A percentile compares a stretch with the other conserved stretches of the same genome.
Conservation (phyloP, 2,113 vertebrate species). For the Todiramphus chloris region DNA sequence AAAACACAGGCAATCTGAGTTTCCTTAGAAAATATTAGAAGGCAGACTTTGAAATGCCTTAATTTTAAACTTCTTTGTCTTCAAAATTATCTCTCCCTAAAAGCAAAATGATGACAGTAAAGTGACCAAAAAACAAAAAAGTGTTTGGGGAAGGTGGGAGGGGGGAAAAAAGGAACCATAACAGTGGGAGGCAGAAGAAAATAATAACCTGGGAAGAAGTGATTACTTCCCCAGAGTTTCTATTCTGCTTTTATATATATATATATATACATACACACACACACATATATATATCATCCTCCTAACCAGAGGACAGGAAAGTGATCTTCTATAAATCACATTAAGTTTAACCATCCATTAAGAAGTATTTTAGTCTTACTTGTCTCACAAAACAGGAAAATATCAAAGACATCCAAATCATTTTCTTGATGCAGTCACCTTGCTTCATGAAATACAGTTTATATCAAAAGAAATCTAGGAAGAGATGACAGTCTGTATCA, state of each 20-base stretch:
- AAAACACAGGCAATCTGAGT: background rate
- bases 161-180: background rate
- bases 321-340: conserved; percentile 4
- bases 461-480: background rate
- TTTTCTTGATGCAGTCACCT: background rate
- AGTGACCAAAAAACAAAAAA: background rate
- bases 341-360: background rate
- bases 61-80: conserved; percentile 21
- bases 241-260: background rate
- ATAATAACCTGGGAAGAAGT: background rate
- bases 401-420: background rate
- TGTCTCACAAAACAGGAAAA: background rate
- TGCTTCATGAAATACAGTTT: background rate
- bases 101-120: background rate
- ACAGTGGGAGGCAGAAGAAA: background rate
- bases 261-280: background rate
- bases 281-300: background rate
- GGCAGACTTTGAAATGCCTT: conserved; percentile 10
- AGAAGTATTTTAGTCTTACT: background rate
- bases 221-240: background rate
- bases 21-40: conserved; percentile 22
- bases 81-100: background rate
- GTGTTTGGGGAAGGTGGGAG: accelerated
- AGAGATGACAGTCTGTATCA: background rate
- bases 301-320: background rate